Evolutionary conservation across 2,888 invertebrate genomes (phyloP), one percentile per base, ranked within the genome.

Genomic region (Rhamphomyia laevipes): DNA sequence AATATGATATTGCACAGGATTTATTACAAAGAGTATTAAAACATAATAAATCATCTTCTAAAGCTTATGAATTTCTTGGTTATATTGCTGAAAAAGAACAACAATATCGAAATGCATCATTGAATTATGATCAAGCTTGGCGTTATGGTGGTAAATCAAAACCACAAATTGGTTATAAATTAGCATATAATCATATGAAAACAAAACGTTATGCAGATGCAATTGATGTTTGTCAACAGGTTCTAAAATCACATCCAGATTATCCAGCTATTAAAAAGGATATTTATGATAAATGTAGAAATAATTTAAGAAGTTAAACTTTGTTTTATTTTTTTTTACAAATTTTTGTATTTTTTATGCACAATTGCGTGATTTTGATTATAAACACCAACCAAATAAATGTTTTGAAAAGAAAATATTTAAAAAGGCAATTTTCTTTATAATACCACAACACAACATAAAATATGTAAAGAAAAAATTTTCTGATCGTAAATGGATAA

Each of bases 201-300:
- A 83, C 85, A 12, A 94, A 92, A 68, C 67, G 77, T 43, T 85
- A 84, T 67, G 90, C 93, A 0, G 91, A 94, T 60, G 93, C 96
- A 16, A 91, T 97, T 51, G 89, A 94, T 56, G 82, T 88, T 0
- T 90, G 91, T 55, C 84, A 92, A 56, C 81, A 87, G 61, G 86
- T 95, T 11, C 68, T 94, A 38, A 80, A 78, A 56, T 73, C 78
- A 23, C 86, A 84, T 66, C 90, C 94, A 0, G 89, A 92, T 54
- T 95, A 93, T 68, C 86, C 91, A 0, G 86, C 89, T 60, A 86
- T 97, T 44, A 83, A 80, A 56, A 94, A 92, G 65, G 96, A 97
- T 58, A 87, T 97, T 57, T 73, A 96, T 55, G 95, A 96, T 57
- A 96, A 96, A 63, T 84, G 86, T 31, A 78, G 86, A 56, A 78